phyloP scores from a whole-genome alignment of 2,888 invertebrate species.

The Lithophane leautieri region DNA sequence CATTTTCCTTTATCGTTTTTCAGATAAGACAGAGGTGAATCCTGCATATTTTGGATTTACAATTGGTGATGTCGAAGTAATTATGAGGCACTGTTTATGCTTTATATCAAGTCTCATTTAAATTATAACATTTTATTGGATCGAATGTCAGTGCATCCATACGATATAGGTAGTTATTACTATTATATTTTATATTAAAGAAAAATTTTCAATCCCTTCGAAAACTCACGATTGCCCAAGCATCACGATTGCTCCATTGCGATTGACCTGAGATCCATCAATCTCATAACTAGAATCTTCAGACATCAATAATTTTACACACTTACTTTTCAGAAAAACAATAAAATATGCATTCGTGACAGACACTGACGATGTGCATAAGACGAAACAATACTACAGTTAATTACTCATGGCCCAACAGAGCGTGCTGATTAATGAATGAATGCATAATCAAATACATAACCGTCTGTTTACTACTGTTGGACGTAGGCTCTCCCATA shows the following conservation, averaged over 20 bases:
- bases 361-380: conserved; percentile 26
- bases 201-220: not conserved
- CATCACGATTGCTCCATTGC: no score
- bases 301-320: not conserved
- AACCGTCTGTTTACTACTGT: conserved; percentile 37
- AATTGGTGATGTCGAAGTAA: conserved; percentile 13
- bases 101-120: not conserved
- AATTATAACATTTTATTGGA: no score
- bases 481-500: not conserved
- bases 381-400: conserved; percentile 30
- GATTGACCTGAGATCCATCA: not conserved
- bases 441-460: conserved; percentile 54
- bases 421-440: conserved; percentile 56
- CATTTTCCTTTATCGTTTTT: not conserved
- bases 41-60: conserved; percentile 8
- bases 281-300: not conserved
- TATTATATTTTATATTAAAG: no score
- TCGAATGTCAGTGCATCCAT: no score
- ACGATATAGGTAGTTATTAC: no score
- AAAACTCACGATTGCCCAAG: not conserved
- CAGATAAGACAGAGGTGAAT: conserved; percentile 13
- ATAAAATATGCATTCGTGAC: conserved; percentile 38
- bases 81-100: not conserved
- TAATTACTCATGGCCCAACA: conserved; percentile 38
- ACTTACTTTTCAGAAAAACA: conserved; percentile 9